Evolutionary conservation across 2,113 vertebrate species (phyloP).

Genomic region (Chamaea fasciata): DNA sequence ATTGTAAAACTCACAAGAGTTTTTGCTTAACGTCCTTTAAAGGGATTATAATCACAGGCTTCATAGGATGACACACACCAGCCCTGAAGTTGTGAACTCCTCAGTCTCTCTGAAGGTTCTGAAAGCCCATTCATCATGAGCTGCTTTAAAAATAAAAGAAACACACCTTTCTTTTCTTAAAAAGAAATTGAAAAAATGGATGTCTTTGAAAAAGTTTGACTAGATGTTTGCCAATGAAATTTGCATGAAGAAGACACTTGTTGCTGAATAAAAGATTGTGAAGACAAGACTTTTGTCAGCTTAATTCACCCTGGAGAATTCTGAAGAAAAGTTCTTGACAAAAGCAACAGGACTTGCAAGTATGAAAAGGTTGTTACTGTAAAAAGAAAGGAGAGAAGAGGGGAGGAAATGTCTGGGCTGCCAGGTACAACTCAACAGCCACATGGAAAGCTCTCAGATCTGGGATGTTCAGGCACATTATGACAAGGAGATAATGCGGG

Average conservation of each 20-base stretch:
- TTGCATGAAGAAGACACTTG: not conserved
- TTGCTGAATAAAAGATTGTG: not conserved
- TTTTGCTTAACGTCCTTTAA: not conserved
- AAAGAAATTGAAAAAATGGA: not conserved
- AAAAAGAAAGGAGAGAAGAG: not conserved
- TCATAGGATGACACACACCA: not conserved
- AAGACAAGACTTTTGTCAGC: not conserved
- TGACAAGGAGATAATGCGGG: not conserved
- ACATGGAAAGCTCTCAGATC: not conserved
- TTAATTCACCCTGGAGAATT: not conserved
- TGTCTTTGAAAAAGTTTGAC: slow-evolving; percentile 9
- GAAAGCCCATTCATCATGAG: not conserved
- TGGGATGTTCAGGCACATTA: not conserved
- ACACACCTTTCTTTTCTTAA: not conserved
- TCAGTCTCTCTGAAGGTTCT: not conserved
- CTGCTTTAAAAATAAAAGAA: slow-evolving; percentile 17
- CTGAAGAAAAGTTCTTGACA: not conserved
- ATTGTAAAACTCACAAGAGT: not conserved
- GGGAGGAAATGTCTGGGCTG: not conserved
- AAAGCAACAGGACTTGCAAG: not conserved
- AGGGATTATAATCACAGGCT: not conserved
- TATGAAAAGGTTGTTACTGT: not conserved
- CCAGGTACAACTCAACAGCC: not conserved
- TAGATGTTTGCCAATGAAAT: not conserved
- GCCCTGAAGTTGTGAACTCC: not conserved